Conservation (phyloP, 2,888 invertebrate species). For the Carpatolechia fugitivella region DNA sequence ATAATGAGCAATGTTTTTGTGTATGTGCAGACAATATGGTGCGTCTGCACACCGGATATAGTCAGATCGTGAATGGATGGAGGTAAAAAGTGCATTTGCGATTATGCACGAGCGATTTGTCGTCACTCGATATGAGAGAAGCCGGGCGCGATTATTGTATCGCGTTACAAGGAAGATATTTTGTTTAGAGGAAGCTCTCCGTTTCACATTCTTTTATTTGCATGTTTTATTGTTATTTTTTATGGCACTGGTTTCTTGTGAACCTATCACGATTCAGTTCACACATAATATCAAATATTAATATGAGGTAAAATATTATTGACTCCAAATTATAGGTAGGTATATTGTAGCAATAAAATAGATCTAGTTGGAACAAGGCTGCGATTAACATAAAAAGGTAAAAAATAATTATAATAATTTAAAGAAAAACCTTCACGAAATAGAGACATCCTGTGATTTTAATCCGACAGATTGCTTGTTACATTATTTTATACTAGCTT, state of each 20-base stretch:
- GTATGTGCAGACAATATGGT: conserved; percentile 64
- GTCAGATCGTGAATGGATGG: conserved; percentile 53
- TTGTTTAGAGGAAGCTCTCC: conserved; percentile 38
- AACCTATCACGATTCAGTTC: conserved; percentile 8
- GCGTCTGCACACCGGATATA: conserved; percentile 65
- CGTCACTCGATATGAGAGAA: conserved; percentile 67
- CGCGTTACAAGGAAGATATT: conserved; percentile 56
- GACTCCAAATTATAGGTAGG: conserved; percentile 1
- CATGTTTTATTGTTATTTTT: conserved; percentile 14
- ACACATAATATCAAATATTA: conserved; percentile 6
- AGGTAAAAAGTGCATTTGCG: conserved; percentile 68
- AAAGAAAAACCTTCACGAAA: not conserved
- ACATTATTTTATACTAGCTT: too few species aligned
- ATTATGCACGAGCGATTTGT: conserved; percentile 76
- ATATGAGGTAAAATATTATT: not conserved
- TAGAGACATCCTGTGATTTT: conserved; percentile 1
- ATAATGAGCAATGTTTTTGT: conserved; percentile 64
- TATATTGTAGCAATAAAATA: conserved; percentile 9
- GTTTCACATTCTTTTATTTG: conserved; percentile 23
- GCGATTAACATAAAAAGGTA: conserved; percentile 4
- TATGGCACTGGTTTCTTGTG: conserved; percentile 10
- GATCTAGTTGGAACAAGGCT: conserved; percentile 7
- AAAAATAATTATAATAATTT: not conserved
- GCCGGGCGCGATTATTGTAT: conserved; percentile 65
- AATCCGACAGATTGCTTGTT: not conserved